Conservation (phyloP, 2,888 invertebrate genomes). For the Drosophila testacea region DNA sequence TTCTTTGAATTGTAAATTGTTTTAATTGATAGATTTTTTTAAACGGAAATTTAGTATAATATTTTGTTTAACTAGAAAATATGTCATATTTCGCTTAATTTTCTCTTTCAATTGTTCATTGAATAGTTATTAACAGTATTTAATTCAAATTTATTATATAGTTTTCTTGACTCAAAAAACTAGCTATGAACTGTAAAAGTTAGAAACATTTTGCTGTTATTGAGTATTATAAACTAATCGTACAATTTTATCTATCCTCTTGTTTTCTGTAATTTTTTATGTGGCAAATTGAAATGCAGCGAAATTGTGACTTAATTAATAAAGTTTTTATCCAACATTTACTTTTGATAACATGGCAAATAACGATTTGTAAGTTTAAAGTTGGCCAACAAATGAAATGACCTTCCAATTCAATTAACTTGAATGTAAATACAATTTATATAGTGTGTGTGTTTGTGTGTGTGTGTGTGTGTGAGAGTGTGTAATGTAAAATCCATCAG, state of each 20-base stretch:
- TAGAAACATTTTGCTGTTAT: not conserved
- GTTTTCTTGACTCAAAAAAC: too few relatives aligned
- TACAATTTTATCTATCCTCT: too few relatives aligned
- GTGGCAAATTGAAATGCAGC: too few relatives aligned
- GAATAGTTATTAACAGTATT: too few relatives aligned
- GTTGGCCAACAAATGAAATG: constrained; percentile 24
- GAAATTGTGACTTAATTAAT: not conserved
- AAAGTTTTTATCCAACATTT: not conserved
- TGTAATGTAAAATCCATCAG: constrained; percentile 75
- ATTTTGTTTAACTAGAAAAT: too few relatives aligned
- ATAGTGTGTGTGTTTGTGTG: constrained; percentile 1
- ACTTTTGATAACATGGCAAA: not conserved
- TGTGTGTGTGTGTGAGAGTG: constrained; percentile 15
- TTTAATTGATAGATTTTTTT: too few relatives aligned
- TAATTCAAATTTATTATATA: too few relatives aligned
- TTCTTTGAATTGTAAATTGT: too few relatives aligned
- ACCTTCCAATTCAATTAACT: constrained; percentile 59
- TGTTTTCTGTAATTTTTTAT: not conserved
- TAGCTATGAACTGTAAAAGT: too few relatives aligned
- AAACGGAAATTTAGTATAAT: too few relatives aligned
- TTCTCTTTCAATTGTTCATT: too few relatives aligned
- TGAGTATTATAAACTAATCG: not conserved
- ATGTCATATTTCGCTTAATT: too few relatives aligned
- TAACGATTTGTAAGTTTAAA: not conserved
- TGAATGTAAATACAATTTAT: constrained; percentile 47